A percentile compares a stretch with the other conserved stretches of the same genome.
These are phyloP conservation scores for Catocala sponsa DNA, from an alignment of 2,888 invertebrate species.

Conservation along the genomic window DNA sequence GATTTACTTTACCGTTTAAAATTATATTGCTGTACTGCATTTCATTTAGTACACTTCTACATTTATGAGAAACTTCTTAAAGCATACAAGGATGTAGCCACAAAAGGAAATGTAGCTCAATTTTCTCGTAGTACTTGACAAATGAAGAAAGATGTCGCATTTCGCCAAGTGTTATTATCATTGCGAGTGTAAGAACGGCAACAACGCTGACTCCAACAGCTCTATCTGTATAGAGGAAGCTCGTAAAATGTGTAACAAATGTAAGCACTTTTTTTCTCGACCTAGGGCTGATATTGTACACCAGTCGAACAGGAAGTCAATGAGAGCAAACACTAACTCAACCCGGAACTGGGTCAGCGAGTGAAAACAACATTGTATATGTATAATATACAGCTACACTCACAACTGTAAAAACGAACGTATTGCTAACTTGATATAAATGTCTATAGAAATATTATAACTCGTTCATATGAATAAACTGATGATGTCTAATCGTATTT, in stretches of 20 bases:
- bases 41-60: too few species aligned
- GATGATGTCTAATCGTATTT: too few species aligned
- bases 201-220: constrained; percentile 5
- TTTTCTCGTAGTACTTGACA: background rate
- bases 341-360: constrained; percentile 44
- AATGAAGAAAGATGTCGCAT: background rate
- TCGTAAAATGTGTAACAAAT: constrained; percentile 18
- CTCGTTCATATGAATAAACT: too few species aligned
- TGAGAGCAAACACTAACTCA: constrained; percentile 46
- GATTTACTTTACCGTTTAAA: too few species aligned
- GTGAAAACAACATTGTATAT: background rate
- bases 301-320: constrained; percentile 40
- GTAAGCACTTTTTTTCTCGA: constrained; percentile 7
- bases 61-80: too few species aligned
- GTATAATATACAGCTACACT: background rate
- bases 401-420: background rate
- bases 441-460: background rate
- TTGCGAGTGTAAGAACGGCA: background rate
- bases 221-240: background rate
- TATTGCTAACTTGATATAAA: background rate
- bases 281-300: constrained; percentile 23
- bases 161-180: background rate
- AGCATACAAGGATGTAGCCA: too few species aligned
- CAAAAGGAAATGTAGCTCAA: too few species aligned
- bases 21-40: too few species aligned